These are phyloP conservation scores for Caenorhabditis macrosperma DNA, from an alignment of 2,888 invertebrate genomes.

Conservation along the genomic window DNA sequence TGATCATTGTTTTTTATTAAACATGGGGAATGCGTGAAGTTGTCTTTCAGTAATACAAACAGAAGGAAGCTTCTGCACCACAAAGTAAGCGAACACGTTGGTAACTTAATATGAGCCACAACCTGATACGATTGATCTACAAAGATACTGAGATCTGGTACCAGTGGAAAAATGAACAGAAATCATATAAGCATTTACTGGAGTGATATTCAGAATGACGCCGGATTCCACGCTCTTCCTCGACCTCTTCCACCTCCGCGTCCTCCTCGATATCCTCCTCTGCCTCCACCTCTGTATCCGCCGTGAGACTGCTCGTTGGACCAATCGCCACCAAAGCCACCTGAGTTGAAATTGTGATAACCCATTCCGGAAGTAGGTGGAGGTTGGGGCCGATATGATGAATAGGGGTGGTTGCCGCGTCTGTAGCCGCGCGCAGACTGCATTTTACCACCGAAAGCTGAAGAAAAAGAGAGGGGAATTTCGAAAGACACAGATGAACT, in stretches of 20 bases:
- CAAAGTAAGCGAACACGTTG: too few species aligned
- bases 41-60: too few species aligned
- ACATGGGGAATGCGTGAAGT: background rate
- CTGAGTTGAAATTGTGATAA: constrained; percentile 53
- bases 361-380: constrained; percentile 38
- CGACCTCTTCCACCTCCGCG: constrained; percentile 38
- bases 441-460: constrained; percentile 46
- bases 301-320: constrained; percentile 1
- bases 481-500: background rate
- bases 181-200: background rate
- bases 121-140: too few species aligned
- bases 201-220: constrained; percentile 24
- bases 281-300: constrained; percentile 20
- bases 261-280: constrained; percentile 2
- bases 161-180: background rate
- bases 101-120: too few species aligned
- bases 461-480: background rate
- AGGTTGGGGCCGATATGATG: constrained; percentile 30
- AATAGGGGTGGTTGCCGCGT: constrained; percentile 33
- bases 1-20: background rate
- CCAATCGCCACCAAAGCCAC: constrained; percentile 25
- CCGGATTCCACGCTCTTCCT: constrained; percentile 40
- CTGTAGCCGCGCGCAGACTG: constrained; percentile 9
- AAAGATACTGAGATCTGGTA: background rate
- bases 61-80: too few species aligned